Base-by-base conservation (phyloP, 2,113 vertebrate species). In the Glareola pratincola region DNA sequence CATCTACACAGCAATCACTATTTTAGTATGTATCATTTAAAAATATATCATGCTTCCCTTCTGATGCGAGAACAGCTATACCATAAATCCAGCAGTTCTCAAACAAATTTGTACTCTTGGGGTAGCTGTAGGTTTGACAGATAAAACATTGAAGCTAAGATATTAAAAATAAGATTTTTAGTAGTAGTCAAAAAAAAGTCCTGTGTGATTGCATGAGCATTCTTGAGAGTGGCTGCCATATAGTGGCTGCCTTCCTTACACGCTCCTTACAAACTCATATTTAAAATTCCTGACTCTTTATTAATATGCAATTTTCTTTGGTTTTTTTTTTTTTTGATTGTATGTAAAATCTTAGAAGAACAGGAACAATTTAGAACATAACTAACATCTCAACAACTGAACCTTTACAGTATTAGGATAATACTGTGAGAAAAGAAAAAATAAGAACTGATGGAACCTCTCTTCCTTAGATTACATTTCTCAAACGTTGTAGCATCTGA, bases 141-240 rank as follows among this genome's bases (percentile, higher is more conserved):
- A 74, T 60, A 48, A 92, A 92, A 79, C 62, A 62, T 18, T 88
- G 59, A 80, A 88, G 21, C 19, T 62, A 27, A 39, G 34, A 36
- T 64, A 53, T 62, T 88, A 94, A 90, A 92, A 88, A 86, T 62
- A 71, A 83, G 13, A 8, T 57, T 88, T 96, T 62, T 37, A 77
- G 37, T 62, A 62, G 17, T 26, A 69, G 36, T 36, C 4, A 27
- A 64, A 85, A 51, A 60, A 74, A n/a, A 54, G 14, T 32, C 32
- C 19, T 92, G 50, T 54, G 22, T 43, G 32, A 76, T 72, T 20
- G 63, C 39, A 74, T 53, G 10, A 66, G 4, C n/a, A 13, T 73
- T 27, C 27, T 39, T 85, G 57, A 72, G 56, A 73, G 39, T 60
- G 50, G 10, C 27, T 90, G 53, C 23, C 30, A 79, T 48, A 47